Evolutionary conservation across 64 coral and sea anemone species (phyloP).

Genomic region (Porites lutea): DNA sequence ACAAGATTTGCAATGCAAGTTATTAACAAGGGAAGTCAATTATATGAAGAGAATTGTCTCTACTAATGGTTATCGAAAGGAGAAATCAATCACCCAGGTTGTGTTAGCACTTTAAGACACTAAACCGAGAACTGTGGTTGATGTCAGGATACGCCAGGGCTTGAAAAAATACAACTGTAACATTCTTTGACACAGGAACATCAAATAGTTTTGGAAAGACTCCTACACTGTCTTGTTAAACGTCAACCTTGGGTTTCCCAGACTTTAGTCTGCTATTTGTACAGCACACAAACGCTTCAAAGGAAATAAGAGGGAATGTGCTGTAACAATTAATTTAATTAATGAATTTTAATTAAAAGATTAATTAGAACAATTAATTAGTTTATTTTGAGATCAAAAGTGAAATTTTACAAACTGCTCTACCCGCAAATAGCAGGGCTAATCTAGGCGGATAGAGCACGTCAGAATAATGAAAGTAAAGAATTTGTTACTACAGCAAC

Average conservation of each 20-base stretch:
- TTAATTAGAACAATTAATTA: no score
- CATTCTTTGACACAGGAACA: conserved; percentile 36
- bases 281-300: conserved; percentile 44
- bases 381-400: no score
- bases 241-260: conserved; percentile 3
- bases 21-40: neutral
- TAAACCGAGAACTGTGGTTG: neutral
- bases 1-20: neutral
- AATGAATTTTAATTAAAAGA: no score
- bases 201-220: conserved; percentile 20
- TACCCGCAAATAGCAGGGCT: no score
- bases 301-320: neutral
- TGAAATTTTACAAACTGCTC: no score
- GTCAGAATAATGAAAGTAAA: no score
- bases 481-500: no score
- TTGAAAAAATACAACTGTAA: neutral
- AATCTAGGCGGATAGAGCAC: no score
- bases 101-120: neutral
- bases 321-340: no score
- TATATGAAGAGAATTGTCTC: conserved; percentile 20
- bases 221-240: neutral
- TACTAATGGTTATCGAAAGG: conserved; percentile 14
- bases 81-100: neutral
- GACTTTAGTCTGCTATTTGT: conserved; percentile 20
- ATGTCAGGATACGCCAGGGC: neutral